phyloP scores from a whole-genome alignment of 2,888 invertebrate genomes.

The Caenorhabditis sulstoni region DNA sequence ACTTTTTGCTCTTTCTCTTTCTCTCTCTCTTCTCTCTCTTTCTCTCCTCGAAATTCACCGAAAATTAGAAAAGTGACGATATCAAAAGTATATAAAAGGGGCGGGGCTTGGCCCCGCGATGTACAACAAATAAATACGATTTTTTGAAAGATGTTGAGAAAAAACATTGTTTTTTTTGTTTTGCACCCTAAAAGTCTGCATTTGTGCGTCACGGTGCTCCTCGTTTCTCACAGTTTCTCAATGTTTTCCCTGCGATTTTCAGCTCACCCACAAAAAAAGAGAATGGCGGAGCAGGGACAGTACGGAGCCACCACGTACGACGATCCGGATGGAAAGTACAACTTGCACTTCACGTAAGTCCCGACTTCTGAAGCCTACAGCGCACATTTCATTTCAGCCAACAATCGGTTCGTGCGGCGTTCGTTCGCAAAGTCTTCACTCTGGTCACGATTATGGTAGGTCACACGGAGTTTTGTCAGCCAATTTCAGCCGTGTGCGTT shows the following conservation, averaged over 20 bases:
- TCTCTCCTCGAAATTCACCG: not conserved
- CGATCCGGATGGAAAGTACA: slow-evolving; percentile 54
- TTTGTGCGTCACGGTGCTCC: too few relatives aligned
- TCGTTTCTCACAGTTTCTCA: too few relatives aligned
- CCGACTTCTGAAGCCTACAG: not conserved
- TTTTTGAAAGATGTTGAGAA: too few relatives aligned
- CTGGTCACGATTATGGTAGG: slow-evolving; percentile 76
- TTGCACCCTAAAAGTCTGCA: too few relatives aligned
- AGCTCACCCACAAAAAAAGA: not conserved
- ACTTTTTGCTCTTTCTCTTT: slow-evolving; percentile 25
- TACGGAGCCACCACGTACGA: slow-evolving; percentile 40
- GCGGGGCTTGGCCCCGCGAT: too few relatives aligned
- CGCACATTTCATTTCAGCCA: slow-evolving; percentile 67
- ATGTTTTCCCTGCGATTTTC: too few relatives aligned
- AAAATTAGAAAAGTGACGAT: too few relatives aligned
- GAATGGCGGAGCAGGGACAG: slow-evolving; percentile 39
- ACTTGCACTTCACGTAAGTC: slow-evolving; percentile 45
- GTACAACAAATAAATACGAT: too few relatives aligned
- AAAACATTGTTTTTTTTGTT: too few relatives aligned
- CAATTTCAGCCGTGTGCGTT: not conserved
- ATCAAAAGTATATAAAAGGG: too few relatives aligned
- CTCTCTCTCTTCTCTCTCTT: not conserved
- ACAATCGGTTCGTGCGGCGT: slow-evolving; percentile 72
- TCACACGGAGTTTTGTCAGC: too few relatives aligned
- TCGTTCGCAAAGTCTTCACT: slow-evolving; percentile 75